A percentile compares a stretch with the other conserved stretches of the same genome.
phyloP scores from a whole-genome alignment of 2,888 invertebrate genomes.

The Lottia scabra region DNA sequence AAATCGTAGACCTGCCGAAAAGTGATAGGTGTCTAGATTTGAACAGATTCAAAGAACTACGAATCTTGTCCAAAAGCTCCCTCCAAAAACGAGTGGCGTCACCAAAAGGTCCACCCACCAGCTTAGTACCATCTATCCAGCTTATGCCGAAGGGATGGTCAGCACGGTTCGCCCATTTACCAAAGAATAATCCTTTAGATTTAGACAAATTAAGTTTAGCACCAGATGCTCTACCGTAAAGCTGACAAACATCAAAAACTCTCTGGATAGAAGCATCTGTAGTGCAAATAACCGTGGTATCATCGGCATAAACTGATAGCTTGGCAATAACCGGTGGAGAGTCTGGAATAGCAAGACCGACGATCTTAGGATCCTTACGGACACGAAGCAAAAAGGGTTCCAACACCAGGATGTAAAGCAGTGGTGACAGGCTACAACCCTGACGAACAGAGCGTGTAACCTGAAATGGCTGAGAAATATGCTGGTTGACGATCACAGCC shows the following conservation, averaged over 20 bases:
- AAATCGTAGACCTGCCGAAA: too few relatives aligned
- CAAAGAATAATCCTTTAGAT: background rate
- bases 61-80: slow-evolving; percentile 20
- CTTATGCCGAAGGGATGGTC: background rate
- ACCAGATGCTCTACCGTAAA: background rate
- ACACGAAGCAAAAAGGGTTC: background rate
- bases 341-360: background rate
- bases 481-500: background rate
- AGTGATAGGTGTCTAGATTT: too few relatives aligned
- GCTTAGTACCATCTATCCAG: background rate
- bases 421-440: too few relatives aligned
- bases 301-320: background rate
- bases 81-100: slow-evolving; percentile 23
- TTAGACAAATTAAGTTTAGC: slow-evolving; percentile 16
- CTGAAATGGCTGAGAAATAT: slow-evolving; percentile 19
- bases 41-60: background rate
- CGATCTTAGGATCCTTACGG: background rate
- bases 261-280: background rate
- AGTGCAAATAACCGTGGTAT: background rate
- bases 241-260: background rate
- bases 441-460: background rate
- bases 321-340: background rate
- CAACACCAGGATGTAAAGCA: background rate
- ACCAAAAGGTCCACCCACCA: slow-evolving; percentile 18
- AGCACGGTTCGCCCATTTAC: background rate